Evolutionary conservation across 2,888 invertebrate species (phyloP).

Genomic region (Epinotia bilunana): DNA sequence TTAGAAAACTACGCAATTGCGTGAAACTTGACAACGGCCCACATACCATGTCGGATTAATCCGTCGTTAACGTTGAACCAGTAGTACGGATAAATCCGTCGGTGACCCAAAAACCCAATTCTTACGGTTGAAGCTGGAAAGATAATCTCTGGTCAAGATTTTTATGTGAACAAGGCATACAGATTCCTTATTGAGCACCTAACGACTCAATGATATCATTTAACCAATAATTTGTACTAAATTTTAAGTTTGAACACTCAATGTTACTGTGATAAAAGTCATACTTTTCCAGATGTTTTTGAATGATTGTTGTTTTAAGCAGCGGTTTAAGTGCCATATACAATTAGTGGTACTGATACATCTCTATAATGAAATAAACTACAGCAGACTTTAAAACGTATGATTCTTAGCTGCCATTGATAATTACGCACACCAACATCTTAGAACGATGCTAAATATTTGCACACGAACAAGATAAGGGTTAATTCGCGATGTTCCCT

Average conservation of each 20-base stretch:
- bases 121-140: neutral
- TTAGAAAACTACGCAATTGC: neutral
- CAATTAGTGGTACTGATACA: too few relatives aligned
- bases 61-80: too few relatives aligned
- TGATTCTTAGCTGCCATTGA: neutral
- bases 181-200: constrained; percentile 21
- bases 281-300: neutral
- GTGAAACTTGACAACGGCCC: neutral
- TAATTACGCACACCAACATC: neutral
- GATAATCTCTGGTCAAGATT: constrained; percentile 10
- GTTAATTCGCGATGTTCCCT: neutral
- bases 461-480: neutral
- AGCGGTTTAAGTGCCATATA: too few relatives aligned
- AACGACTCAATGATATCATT: constrained; percentile 25
- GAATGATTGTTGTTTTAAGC: neutral
- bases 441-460: neutral
- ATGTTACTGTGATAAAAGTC: neutral
- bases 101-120: neutral
- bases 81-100: neutral
- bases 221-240: constrained; percentile 31
- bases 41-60: too few relatives aligned
- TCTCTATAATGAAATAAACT: too few relatives aligned
- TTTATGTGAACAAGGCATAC: constrained; percentile 20
- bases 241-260: constrained; percentile 2
- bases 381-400: neutral